Percentiles rank a stretch among this genome's conserved stretches.
Evolutionary conservation across 2,888 invertebrate genomes (phyloP).

Genomic region (Agapetus fuscipes): DNA sequence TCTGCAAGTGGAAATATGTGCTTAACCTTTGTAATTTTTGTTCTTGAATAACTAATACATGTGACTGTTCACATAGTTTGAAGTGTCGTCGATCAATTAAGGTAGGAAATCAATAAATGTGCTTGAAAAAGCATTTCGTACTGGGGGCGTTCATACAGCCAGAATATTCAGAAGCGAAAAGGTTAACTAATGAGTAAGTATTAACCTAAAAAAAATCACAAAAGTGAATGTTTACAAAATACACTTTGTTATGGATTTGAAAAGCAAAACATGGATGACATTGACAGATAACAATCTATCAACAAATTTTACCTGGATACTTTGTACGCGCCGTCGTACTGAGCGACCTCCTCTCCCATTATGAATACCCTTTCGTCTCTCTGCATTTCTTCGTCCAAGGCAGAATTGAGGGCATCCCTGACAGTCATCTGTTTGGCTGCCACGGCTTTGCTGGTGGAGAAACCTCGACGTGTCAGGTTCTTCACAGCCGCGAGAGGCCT

Average conservation of each 20-base stretch:
- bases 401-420: constrained; percentile 92
- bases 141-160: no score
- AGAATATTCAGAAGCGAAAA: no score
- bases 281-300: background rate
- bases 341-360: constrained; percentile 96
- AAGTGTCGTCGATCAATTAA: no score
- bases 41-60: no score
- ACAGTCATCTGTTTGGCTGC: constrained; percentile 72
- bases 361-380: constrained; percentile 85
- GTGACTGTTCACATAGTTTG: no score
- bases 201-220: background rate
- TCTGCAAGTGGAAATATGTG: no score
- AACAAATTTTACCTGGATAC: constrained; percentile 49
- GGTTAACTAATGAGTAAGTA: no score
- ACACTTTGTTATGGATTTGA: background rate
- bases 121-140: no score
- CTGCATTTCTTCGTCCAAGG: constrained; percentile 94
- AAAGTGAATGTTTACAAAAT: background rate
- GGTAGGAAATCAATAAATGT: no score
- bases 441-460: constrained; percentile 40
- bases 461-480: constrained; percentile 28
- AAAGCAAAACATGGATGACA: constrained; percentile 6
- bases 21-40: no score
- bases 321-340: constrained; percentile 97
- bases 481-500: constrained; percentile 11